Conservation (phyloP, 2,797 vertebrate genomes). For the Argentina silus region DNA sequence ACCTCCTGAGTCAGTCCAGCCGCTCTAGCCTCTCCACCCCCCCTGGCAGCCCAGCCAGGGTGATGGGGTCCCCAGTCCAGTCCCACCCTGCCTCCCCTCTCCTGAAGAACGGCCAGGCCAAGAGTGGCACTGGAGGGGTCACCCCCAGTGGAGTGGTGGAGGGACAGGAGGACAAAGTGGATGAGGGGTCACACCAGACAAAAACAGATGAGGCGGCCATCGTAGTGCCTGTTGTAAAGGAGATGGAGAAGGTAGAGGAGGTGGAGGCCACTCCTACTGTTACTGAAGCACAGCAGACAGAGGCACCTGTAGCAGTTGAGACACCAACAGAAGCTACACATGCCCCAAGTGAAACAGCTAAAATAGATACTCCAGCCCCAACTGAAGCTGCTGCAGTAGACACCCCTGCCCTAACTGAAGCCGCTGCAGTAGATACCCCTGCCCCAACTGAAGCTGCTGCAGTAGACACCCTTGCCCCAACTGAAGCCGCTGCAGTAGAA, state of each 20-base stretch:
- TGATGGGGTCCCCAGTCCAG: rapidly evolving
- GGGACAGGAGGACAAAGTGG: neutral
- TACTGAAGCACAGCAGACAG: neutral
- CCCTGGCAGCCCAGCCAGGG: conserved; percentile 77
- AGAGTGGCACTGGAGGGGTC: neutral
- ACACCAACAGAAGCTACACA: neutral
- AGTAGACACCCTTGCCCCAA: too few relatives aligned
- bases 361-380: neutral
- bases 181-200: neutral
- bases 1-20: conserved; percentile 82
- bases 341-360: conserved; percentile 4
- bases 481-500: too few relatives aligned
- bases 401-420: neutral
- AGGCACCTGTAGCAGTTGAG: neutral
- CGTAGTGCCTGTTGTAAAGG: neutral
- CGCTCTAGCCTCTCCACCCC: conserved; percentile 75
- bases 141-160: conserved; percentile 3
- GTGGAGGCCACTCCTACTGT: neutral
- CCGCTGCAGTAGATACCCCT: neutral
- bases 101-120: conserved; percentile 24
- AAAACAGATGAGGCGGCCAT: rapidly evolving
- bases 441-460: conserved; percentile 2
- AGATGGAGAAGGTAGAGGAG: conserved; percentile 5
- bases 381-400: neutral
- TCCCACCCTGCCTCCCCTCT: conserved; percentile 42